Percentiles rank a stretch among this genome's conserved stretches.
These are phyloP conservation scores for Melanotaenia duboulayi DNA, from an alignment of 2,113 vertebrate genomes.

Conservation along the genomic window DNA sequence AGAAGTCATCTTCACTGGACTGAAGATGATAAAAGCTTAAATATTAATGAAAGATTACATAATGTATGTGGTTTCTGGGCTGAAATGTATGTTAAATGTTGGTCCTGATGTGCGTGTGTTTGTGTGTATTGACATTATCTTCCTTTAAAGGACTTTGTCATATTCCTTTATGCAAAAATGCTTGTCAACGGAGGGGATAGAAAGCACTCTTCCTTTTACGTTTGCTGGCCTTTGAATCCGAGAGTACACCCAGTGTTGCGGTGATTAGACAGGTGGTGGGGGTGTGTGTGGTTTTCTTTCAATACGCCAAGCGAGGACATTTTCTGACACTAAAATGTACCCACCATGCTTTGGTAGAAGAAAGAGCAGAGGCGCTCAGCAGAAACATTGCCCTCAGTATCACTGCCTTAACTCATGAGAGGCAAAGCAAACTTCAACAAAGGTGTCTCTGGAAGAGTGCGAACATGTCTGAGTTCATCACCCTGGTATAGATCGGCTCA, in stretches of 20 bases:
- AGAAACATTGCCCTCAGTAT: conserved; percentile 33
- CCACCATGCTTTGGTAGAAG: neutral
- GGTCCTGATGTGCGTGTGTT: conserved; percentile 24
- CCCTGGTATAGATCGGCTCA: neutral
- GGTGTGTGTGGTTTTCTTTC: neutral
- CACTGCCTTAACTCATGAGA: conserved; percentile 60
- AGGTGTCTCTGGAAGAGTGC: neutral
- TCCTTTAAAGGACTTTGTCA: conserved; percentile 52
- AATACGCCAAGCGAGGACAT: neutral
- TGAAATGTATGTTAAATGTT: conserved; percentile 65
- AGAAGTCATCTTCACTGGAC: conserved; percentile 60
- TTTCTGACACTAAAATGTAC: conserved; percentile 5
- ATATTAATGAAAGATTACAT: conserved; percentile 57
- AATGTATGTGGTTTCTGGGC: conserved; percentile 42
- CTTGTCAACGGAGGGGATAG: conserved; percentile 28
- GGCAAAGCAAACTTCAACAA: conserved; percentile 4
- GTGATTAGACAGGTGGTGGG: neutral
- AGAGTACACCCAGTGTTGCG: conserved; percentile 28
- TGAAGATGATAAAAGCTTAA: conserved; percentile 45
- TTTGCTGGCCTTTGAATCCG: conserved; percentile 50
- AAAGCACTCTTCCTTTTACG: conserved; percentile 37
- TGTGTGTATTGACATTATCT: conserved; percentile 36
- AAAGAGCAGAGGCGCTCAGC: conserved; percentile 11
- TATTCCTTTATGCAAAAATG: conserved; percentile 73
- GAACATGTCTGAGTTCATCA: conserved; percentile 1